A percentile compares a stretch with the other conserved stretches of the same genome.
Conservation (phyloP, 2,113 vertebrate species). For the cattle (Bos taurus) region ARS-UCD2.0 NC_037330.1:2439501-2440000, state of each 20-base stretch:
- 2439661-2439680: neutral
- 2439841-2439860: too few relatives aligned
- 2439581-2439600: neutral
- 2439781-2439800: neutral
- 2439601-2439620: too few relatives aligned
- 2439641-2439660: neutral
- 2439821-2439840: neutral
- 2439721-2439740: neutral
- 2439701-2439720: neutral
- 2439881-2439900: neutral
- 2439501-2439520: neutral
- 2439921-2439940: neutral
- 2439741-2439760: neutral
- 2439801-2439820: neutral
- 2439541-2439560: neutral
- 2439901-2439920: neutral
- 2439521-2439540: neutral
- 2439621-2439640: fast-evolving
- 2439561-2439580: neutral
- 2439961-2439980: neutral
- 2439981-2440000: neutral
- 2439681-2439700: neutral
- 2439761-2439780: neutral
- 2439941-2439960: neutral
- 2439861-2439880: neutral